Evolutionary conservation across 1,140 invertebrate species (phyloP).

Genomic region (Carcinoscorpius rotundicauda): DNA sequence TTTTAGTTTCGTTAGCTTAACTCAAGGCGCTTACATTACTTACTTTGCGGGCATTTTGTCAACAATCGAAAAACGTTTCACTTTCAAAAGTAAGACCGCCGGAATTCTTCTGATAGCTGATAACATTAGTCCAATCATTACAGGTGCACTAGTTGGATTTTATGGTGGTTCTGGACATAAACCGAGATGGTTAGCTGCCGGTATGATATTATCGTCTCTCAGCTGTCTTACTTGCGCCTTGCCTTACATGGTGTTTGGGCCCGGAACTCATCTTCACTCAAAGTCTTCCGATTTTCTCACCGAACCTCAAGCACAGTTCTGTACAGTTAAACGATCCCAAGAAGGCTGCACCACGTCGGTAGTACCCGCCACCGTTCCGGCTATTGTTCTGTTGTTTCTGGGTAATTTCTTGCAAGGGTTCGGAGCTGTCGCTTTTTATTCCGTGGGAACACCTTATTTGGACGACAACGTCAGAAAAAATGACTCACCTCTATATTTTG

Average conservation of each 20-base stretch:
- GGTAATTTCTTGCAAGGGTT: conserved; percentile 23
- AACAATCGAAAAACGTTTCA: conserved; percentile 41
- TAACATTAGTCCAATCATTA: conserved; percentile 15
- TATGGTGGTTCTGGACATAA: conserved; percentile 43
- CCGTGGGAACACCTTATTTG: conserved; percentile 29
- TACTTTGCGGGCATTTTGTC: conserved; percentile 18
- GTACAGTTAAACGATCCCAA: neutral
- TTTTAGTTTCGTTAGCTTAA: conserved; percentile 11
- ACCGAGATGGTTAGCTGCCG: conserved; percentile 54
- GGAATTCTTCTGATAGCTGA: conserved; percentile 37
- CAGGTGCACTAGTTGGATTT: conserved; percentile 14
- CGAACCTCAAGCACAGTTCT: neutral
- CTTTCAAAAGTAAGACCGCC: conserved; percentile 58
- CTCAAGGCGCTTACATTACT: conserved; percentile 19
- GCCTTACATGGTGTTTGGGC: conserved; percentile 54
- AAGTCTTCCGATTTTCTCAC: neutral
- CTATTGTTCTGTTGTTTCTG: conserved; percentile 19
- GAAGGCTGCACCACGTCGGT: conserved; percentile 5
- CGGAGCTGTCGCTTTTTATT: conserved; percentile 22
- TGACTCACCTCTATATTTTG: conserved; percentile 27
- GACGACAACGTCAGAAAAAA: conserved; percentile 31
- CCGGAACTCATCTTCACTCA: conserved; percentile 23
- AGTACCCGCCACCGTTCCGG: conserved; percentile 3
- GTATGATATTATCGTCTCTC: conserved; percentile 51
- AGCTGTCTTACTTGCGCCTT: conserved; percentile 50